A percentile compares a stretch with the other conserved stretches of the same genome.
Conservation (phyloP, 2,113 vertebrate species). For the Corapipo altera region DNA sequence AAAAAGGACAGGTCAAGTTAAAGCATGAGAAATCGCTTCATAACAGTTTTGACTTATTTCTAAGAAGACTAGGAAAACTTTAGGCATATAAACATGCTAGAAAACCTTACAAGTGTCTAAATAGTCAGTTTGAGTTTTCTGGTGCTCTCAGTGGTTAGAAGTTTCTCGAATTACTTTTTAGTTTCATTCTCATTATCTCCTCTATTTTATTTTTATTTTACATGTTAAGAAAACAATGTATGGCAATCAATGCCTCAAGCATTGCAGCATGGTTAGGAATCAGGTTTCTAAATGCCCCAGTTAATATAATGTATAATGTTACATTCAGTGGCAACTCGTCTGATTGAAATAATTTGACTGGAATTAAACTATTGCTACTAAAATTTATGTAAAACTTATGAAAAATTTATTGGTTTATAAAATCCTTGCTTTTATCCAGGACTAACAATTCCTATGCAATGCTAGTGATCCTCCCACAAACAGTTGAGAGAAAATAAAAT, state of each 20-base stretch:
- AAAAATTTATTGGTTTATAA: constrained; percentile 81
- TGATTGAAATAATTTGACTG: constrained; percentile 73
- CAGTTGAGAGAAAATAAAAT: constrained; percentile 78
- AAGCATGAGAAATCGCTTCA: background rate
- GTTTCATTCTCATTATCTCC: background rate
- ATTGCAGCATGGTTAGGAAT: background rate
- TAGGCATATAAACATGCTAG: background rate
- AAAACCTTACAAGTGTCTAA: background rate
- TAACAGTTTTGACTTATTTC: background rate
- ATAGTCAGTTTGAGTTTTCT: background rate
- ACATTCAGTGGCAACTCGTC: constrained; percentile 6
- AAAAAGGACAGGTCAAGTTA: background rate
- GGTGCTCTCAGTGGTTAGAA: background rate
- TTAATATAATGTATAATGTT: constrained; percentile 51
- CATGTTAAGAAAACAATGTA: background rate
- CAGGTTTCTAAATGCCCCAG: constrained; percentile 45
- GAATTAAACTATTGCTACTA: constrained; percentile 75
- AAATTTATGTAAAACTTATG: constrained; percentile 77
- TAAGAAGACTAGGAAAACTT: background rate
- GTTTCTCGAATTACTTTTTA: background rate
- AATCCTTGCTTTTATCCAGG: constrained; percentile 74
- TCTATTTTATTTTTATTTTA: constrained; percentile 43
- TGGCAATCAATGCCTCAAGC: constrained; percentile 30
- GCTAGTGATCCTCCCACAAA: constrained; percentile 72
- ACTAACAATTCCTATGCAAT: constrained; percentile 76